Evolutionary conservation across 2,888 invertebrate genomes (phyloP).

Genomic region (Stenchaetothrips biformis): DNA sequence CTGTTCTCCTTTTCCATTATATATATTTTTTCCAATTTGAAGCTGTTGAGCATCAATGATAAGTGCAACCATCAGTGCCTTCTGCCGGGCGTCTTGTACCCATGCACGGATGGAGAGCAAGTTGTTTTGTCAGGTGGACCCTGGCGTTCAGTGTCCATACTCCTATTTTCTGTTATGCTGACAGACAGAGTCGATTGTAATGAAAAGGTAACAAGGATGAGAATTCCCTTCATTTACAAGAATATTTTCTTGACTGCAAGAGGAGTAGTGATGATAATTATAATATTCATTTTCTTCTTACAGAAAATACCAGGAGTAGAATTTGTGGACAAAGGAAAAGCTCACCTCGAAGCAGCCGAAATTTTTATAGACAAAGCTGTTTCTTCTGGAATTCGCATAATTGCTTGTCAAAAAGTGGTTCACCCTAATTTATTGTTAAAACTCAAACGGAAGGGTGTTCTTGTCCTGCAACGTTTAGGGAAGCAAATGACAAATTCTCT

Average conservation of each 20-base stretch:
- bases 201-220: not conserved
- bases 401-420: conserved; percentile 32
- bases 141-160: not conserved
- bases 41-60: not conserved
- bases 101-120: not conserved
- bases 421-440: conserved; percentile 28
- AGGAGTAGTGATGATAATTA: no score
- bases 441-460: conserved; percentile 31
- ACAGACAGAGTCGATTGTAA: not conserved
- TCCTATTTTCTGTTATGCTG: not conserved
- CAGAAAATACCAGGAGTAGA: not conserved
- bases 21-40: not conserved
- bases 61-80: not conserved
- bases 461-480: conserved; percentile 32
- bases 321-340: not conserved
- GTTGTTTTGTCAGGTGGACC: not conserved
- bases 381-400: conserved; percentile 25
- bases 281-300: not conserved
- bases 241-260: no score
- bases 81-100: not conserved
- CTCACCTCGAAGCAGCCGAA: not conserved
- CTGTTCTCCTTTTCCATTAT: not conserved
- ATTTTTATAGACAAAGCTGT: conserved; percentile 22
- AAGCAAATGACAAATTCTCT: conserved; percentile 28
- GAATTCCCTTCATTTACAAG: not conserved